Evolutionary conservation across 2,113 vertebrate genomes (phyloP).

Genomic region (Bombycilla garrulus): DNA sequence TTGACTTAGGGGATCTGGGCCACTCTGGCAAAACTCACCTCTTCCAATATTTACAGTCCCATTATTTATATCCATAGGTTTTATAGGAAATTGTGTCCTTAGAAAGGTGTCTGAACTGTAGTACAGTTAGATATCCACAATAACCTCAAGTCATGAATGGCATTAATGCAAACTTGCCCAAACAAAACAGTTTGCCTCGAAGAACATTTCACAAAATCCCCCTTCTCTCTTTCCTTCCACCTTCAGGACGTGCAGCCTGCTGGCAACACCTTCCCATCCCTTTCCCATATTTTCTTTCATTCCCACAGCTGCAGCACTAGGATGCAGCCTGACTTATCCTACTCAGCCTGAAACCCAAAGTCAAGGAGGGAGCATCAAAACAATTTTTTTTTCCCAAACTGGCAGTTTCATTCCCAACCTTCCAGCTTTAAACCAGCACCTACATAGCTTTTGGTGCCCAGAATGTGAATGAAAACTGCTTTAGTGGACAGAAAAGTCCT

Average conservation of each 20-base stretch:
- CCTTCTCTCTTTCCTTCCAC: background rate
- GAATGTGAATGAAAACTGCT: background rate
- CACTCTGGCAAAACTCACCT: background rate
- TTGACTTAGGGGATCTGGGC: background rate
- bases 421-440: background rate
- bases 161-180: background rate
- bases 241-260: background rate
- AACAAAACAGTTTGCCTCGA: background rate
- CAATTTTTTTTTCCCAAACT: background rate
- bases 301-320: background rate
- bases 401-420: background rate
- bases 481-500: background rate
- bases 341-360: background rate
- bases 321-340: background rate
- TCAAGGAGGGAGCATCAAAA: accelerated
- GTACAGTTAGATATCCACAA: background rate
- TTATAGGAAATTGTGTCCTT: background rate
- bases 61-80: background rate
- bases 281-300: background rate
- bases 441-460: background rate
- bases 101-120: background rate
- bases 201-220: background rate
- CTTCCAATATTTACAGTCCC: background rate
- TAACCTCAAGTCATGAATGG: background rate
- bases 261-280: background rate